Percentiles rank a stretch among this genome's conserved stretches.
Conservation (phyloP, 2,888 invertebrate genomes). For the Papilio gigon region DNA sequence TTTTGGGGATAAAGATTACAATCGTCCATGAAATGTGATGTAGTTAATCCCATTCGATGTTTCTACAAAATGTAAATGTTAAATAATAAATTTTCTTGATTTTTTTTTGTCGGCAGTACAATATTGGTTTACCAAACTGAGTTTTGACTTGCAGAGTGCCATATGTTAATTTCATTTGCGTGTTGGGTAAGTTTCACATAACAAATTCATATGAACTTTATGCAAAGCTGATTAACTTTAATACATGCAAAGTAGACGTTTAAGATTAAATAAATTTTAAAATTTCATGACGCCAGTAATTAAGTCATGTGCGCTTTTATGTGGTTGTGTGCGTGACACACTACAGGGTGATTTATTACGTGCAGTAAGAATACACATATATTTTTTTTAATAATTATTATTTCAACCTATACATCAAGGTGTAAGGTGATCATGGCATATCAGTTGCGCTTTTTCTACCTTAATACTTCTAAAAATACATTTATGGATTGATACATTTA, state of each 20-base stretch:
- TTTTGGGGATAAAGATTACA: too few species aligned
- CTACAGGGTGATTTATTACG: neutral
- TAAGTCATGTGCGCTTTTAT: neutral
- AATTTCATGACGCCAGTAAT: slow-evolving; percentile 10
- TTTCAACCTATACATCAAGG: too few species aligned
- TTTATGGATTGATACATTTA: too few species aligned
- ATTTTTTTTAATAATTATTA: too few species aligned
- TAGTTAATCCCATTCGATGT: too few species aligned
- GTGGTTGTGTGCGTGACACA: neutral
- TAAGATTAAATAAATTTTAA: slow-evolving; percentile 24
- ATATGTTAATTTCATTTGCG: slow-evolving; percentile 35
- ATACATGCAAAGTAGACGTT: slow-evolving; percentile 26
- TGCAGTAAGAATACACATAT: neutral
- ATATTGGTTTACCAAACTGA: slow-evolving; percentile 24
- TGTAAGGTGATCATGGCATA: too few species aligned
- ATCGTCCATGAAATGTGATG: too few species aligned
- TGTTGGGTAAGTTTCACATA: slow-evolving; percentile 31
- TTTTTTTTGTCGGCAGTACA: neutral
- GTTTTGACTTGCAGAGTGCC: slow-evolving; percentile 11
- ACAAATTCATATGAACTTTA: slow-evolving; percentile 36
- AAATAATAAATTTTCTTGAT: neutral
- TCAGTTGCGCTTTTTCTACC: too few species aligned
- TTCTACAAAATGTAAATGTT: neutral
- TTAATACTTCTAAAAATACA: too few species aligned
- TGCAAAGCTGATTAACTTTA: slow-evolving; percentile 37